Base-by-base conservation (phyloP, 2,113 vertebrate species). In the Herpailurus yagouaroundi region DNA sequence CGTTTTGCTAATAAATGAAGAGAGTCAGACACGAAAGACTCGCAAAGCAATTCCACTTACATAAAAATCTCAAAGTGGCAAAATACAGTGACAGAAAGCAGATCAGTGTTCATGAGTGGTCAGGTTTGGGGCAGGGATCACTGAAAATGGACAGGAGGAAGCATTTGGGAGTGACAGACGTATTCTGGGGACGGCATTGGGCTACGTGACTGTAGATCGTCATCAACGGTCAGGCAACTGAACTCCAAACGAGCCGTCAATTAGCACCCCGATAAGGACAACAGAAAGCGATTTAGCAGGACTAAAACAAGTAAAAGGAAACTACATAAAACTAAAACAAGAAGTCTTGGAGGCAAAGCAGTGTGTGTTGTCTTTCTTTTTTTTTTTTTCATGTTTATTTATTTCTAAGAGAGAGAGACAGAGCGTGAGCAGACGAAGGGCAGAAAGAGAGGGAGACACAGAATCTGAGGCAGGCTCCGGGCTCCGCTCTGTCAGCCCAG, bases 161-260 rank as follows among this genome's bases (percentile, higher is more conserved):
- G 29, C 2, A 3, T 6, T 10, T 6, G 11, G 41, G 52, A 15
- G 18, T 1, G 13, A 36, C 0, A 4, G 41, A 9, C 14, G n/a
- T 8, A 2, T 5, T 55, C 41, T 21, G 8, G 0, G 3, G 23
- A 23, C 2, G 0, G 6, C 0, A 15, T 0, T 1, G 11, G 16
- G 48, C 3, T 3, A 0, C 3, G 11, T 1, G 18, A 18, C 14
- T 0, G 1, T 2, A 8, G 11, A 4, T 3, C 27, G 1, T 64
- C 21, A 7, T 9, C 45, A 19, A 9, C 13, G 27, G 4, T 38
- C 38, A 3, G 8, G n/a, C 33, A 3, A 14, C 33, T 11, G 52
- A 2, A 1, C 25, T 48, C 10, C 8, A 15, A 90, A n/a, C 2
- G n/a, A 52, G 45, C 0, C 1, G 0, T 19, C 52, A 36, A 1